These are phyloP conservation scores for Gyrodactylus bullatarudis DNA, from an alignment of 1,140 invertebrate genomes.

Conservation along the genomic window DNA sequence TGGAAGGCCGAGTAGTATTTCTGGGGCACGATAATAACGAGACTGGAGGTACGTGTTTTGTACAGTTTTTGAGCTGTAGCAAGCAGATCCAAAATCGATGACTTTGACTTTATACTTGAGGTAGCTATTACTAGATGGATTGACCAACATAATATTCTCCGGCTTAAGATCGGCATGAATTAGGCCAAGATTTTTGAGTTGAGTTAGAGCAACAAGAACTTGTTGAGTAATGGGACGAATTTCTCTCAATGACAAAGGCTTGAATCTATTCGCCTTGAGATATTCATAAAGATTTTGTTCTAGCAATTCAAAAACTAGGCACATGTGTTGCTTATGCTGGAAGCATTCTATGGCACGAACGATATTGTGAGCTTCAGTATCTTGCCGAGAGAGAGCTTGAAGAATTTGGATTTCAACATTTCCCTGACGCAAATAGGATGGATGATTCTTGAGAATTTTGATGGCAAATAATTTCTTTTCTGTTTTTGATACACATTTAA, in stretches of 20 bases:
- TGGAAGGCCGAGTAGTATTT: conserved; percentile 80
- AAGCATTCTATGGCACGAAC: conserved; percentile 6
- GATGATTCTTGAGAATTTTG: conserved; percentile 8
- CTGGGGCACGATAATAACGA: conserved; percentile 80
- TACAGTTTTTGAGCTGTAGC: conserved; percentile 89
- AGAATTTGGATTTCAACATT: conserved; percentile 8
- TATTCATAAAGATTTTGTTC: conserved; percentile 8
- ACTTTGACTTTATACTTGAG: conserved; percentile 35
- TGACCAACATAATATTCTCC: conserved; percentile 8
- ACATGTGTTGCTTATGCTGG: conserved; percentile 7
- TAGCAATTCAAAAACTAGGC: conserved; percentile 7
- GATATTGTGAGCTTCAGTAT: conserved; percentile 7
- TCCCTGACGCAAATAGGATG: conserved; percentile 5
- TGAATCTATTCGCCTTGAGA: conserved; percentile 4
- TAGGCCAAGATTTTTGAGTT: not conserved
- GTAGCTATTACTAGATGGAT: not conserved
- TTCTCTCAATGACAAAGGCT: conserved; percentile 2
- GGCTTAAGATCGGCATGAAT: conserved; percentile 8
- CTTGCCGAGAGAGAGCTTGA: not conserved
- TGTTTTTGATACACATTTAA: not conserved
- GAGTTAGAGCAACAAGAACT: conserved; percentile 4
- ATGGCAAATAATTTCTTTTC: conserved; percentile 4
- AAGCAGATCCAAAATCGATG: conserved; percentile 95
- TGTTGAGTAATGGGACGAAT: conserved; percentile 7
- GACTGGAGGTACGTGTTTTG: conserved; percentile 97